These are phyloP conservation scores for Creontiades dilutus DNA, from an alignment of 2,888 invertebrate species.

Conservation along the genomic window DNA sequence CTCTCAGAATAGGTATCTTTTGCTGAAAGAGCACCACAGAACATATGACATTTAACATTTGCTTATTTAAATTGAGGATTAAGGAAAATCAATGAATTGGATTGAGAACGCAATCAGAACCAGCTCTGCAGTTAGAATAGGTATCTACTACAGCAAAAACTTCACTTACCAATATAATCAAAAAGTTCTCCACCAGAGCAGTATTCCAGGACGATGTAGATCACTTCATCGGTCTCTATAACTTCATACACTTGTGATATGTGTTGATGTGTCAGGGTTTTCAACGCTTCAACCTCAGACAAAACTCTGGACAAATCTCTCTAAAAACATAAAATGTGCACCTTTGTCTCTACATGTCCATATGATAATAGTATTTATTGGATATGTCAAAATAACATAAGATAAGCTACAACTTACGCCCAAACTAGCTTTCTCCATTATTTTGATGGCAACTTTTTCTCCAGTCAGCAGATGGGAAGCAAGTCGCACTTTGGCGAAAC, in stretches of 20 bases:
- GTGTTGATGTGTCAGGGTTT: conserved; percentile 85
- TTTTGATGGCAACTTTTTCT: conserved; percentile 90
- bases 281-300: conserved; percentile 87
- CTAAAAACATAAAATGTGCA: conserved; percentile 79
- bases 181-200: conserved; percentile 91
- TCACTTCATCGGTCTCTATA: conserved; percentile 86
- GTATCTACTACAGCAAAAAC: neutral
- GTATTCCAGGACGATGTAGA: conserved; percentile 89
- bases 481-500: conserved; percentile 90
- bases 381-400: too few relatives aligned
- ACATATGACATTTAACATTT: too few relatives aligned
- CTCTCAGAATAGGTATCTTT: too few relatives aligned
- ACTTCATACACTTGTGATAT: conserved; percentile 90
- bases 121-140: too few relatives aligned
- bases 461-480: conserved; percentile 88
- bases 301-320: conserved; percentile 86
- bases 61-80: too few relatives aligned
- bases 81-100: too few relatives aligned
- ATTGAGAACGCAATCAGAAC: too few relatives aligned
- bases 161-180: conserved; percentile 84
- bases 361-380: too few relatives aligned
- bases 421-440: conserved; percentile 87
- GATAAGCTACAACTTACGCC: conserved; percentile 80
- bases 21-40: too few relatives aligned
- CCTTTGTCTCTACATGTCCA: too few relatives aligned